Base-by-base conservation (phyloP, 2,888 invertebrate species). In the Drosophila borborema region DNA sequence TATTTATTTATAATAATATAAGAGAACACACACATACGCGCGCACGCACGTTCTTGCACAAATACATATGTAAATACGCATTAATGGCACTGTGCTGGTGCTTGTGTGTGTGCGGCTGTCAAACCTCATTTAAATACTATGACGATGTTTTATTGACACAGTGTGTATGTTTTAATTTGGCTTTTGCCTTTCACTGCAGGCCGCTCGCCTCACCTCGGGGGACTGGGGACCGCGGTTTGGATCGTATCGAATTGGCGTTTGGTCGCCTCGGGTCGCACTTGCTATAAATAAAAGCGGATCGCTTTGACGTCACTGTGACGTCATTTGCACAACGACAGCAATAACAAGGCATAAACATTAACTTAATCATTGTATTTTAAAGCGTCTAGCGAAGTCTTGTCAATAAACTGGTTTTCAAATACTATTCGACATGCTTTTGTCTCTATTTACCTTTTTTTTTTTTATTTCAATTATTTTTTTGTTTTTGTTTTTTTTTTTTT, bases 301-400 rank as follows among this genome's bases (percentile, higher is more conserved):
- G 86, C 78, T 86, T 90, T 90, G 91, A 90, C 89, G 89, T 90
- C 89, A 90, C 88, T 80, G 83, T 90, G 88, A 89, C 91, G 91
- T 90, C 90, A 90, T 90, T 89, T 77, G 72, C 67, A 63, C 69
- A 76, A 74, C 80, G 77, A 71, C 69, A 84, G 71, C 71, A 64
- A 74, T 66, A 75, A 78, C 76, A 90, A 78, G 74, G 72, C 84
- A 86, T 86, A 88, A 86, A 89, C 85, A 87, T 89, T 81, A 84
- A 80, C 73, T 90, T 81, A 87, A 90, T 90, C 82, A 90, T 82
- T 89, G 71, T 80, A 77, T 77, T 81, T 74, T 82, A 80, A 67
- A 77, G 66, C 81, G 87, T 90, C 85, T 80, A 77, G 77, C 84
- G 72, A 34, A 45, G 63, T 69, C 74, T 63, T 72, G 77, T 73